Evolutionary conservation across 2,113 vertebrate genomes (phyloP), one percentile per base, ranked within the genome.

Genomic region (Struthidea cinerea): DNA sequence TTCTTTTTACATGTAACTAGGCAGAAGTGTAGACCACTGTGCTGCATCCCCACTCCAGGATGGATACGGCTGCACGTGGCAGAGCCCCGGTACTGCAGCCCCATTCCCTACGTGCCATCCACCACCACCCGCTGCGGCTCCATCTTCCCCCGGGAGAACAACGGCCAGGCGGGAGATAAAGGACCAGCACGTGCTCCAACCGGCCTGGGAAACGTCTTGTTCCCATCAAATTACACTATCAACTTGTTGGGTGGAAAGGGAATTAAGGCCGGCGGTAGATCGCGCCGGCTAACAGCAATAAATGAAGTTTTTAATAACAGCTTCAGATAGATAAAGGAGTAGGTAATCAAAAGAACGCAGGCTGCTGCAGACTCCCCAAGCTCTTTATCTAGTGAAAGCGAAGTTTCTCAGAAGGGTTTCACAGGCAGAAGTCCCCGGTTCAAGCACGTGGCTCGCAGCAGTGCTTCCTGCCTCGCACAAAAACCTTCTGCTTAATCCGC

Each of bases 21-120:
- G 53, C 27, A 17, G 35, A 74, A 26, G n/a, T 2, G 12, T 0
- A 41, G n/a, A 35, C 15, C 16, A 30, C 41, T 0, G 50, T 2
- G 55, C 60, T 11, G 74, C 75, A 75, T 10, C 59, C 18, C 46
- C 64, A 10, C 39, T 32, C 22, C 47, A 5, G 59, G 74, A 33
- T 3, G 67, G 37, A 41, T 61, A 35, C 16, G 1, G 63, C 74
- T 84, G 95, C 69, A n/a, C 64, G 4, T 35, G 93, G 97, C 91
- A 53, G 84, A 14, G 1, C 1, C 39, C 10, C 42, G 86, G 95
- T 94, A 98, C 91, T 97, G 96, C 97, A 97, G 94, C 73, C 86
- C 63, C 84, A 87, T 82, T 59, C 68, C 53, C 93, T 98, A 97
- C 97, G 97, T 98, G 98, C 96, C 71, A 89, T 30, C 47, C 64